phyloP scores from a whole-genome alignment of 2,113 vertebrate species.

The Hydrolagus affinis region DNA sequence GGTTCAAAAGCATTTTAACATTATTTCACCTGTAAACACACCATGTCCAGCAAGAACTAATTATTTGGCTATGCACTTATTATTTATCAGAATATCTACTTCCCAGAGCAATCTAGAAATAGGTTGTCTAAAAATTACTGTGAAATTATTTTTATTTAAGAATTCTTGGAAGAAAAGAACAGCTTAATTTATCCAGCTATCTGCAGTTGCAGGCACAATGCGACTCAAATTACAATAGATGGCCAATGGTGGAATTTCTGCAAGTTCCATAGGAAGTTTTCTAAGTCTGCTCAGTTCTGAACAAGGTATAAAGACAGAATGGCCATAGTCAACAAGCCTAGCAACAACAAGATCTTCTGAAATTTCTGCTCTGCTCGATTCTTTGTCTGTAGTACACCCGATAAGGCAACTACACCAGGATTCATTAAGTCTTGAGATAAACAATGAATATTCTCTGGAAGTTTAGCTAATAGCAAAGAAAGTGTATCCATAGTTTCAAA shows the following conservation, averaged over 20 bases:
- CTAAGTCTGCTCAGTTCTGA: constrained; percentile 53
- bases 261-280: constrained; percentile 53
- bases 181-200: constrained; percentile 63
- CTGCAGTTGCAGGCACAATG: constrained; percentile 48
- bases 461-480: constrained; percentile 51
- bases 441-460: constrained; percentile 48
- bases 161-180: constrained; percentile 54
- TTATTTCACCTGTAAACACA: neutral
- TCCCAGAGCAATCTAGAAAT: constrained; percentile 44
- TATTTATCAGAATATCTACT: constrained; percentile 41
- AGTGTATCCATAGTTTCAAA: constrained; percentile 54
- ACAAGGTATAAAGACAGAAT: constrained; percentile 47
- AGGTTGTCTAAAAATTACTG: constrained; percentile 54
- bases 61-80: neutral
- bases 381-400: constrained; percentile 46
- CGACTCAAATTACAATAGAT: constrained; percentile 60
- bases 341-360: constrained; percentile 48
- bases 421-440: constrained; percentile 50
- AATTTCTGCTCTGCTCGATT: constrained; percentile 69
- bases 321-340: constrained; percentile 66
- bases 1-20: neutral
- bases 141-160: constrained; percentile 54
- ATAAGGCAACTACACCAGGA: constrained; percentile 64
- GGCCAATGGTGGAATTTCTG: constrained; percentile 54
- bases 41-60: constrained; percentile 3